A percentile compares a stretch with the other conserved stretches of the same genome.
These are phyloP conservation scores for Macrotis lagotis DNA, from an alignment of 2,113 vertebrate species.

Conservation along the genomic window DNA sequence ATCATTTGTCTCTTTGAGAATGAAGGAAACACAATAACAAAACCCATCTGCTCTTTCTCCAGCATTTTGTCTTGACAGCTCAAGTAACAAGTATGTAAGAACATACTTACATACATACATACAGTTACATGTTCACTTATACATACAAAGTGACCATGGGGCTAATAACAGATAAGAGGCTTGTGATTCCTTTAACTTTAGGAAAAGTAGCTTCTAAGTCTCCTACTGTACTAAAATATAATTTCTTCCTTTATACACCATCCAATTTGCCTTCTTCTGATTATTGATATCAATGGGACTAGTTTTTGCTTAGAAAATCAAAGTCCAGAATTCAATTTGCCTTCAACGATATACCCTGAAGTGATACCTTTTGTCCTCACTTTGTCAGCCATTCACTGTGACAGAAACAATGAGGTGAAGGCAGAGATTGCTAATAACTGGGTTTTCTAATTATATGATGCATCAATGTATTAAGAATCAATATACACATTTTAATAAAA, in stretches of 20 bases:
- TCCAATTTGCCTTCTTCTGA: background rate
- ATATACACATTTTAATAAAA: constrained; percentile 62
- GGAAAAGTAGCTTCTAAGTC: background rate
- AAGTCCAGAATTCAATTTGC: constrained; percentile 55
- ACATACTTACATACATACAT: background rate
- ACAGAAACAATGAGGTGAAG: constrained; percentile 65
- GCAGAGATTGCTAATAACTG: constrained; percentile 65
- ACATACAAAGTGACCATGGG: background rate
- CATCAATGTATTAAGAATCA: constrained; percentile 55
- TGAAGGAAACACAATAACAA: background rate
- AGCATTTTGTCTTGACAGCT: background rate
- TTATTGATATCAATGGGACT: constrained; percentile 39
- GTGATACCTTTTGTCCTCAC: constrained; percentile 66
- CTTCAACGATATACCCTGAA: constrained; percentile 56
- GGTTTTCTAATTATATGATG: constrained; percentile 74
- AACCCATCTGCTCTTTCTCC: background rate
- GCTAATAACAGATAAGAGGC: background rate
- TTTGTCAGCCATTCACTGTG: constrained; percentile 75
- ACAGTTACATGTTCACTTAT: background rate
- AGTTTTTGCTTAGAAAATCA: constrained; percentile 63
- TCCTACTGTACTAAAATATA: no score
- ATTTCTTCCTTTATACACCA: background rate
- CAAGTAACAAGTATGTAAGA: background rate
- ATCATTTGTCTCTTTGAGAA: background rate
- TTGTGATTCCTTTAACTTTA: background rate